Conservation (phyloP, 2,888 invertebrate species). For the Crematogaster levior region DNA sequence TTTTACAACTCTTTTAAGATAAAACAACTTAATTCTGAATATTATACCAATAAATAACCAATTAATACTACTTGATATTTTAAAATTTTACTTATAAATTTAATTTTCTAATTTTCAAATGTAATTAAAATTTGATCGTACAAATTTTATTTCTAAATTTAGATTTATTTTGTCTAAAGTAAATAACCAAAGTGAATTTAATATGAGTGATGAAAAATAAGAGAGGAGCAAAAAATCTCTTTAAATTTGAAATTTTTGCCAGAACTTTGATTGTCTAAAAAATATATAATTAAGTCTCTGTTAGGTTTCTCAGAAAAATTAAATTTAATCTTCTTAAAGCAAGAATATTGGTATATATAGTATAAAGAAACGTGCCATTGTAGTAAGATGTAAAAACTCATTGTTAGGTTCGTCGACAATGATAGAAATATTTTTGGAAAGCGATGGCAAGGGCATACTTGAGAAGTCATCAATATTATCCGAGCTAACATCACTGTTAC, state of each 20-base stretch:
- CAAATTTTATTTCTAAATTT: neutral
- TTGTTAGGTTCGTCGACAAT: constrained; percentile 59
- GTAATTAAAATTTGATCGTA: neutral
- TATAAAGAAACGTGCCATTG: constrained; percentile 74
- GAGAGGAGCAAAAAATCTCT: neutral
- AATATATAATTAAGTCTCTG: too few species aligned
- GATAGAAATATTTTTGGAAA: constrained; percentile 71
- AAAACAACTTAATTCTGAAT: too few species aligned
- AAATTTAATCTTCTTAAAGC: neutral
- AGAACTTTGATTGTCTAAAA: neutral
- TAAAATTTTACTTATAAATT: too few species aligned
- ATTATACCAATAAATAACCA: too few species aligned
- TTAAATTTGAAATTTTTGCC: neutral
- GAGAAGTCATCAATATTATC: constrained; percentile 73
- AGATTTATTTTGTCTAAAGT: neutral
- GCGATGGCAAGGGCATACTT: constrained; percentile 74
- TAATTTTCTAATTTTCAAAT: neutral
- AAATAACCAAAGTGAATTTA: neutral
- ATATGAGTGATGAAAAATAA: neutral
- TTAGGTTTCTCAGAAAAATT: neutral
- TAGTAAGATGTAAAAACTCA: constrained; percentile 78
- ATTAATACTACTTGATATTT: neutral
- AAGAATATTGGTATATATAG: neutral
- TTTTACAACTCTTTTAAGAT: neutral
- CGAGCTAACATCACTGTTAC: constrained; percentile 64